These are phyloP conservation scores for Chrysomallon squamiferum DNA, from an alignment of 1,140 invertebrate species.

Conservation along the genomic window DNA sequence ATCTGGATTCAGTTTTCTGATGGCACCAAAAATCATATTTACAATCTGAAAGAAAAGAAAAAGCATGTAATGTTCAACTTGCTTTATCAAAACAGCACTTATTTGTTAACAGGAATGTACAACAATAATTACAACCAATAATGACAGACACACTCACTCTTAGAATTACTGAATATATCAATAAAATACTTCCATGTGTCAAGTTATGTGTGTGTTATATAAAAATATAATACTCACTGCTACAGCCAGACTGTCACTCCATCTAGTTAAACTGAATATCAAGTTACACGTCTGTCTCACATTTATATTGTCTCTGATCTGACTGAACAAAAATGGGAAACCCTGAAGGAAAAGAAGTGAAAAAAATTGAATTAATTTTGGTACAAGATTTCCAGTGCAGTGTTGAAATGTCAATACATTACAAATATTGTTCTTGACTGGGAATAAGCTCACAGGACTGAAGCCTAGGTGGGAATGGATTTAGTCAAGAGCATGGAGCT, in stretches of 20 bases:
- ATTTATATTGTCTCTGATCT: constrained; percentile 92
- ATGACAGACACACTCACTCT: not conserved
- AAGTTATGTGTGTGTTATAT: no score
- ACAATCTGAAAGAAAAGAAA: constrained; percentile 71
- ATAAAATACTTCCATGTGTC: not conserved
- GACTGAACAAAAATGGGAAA: constrained; percentile 91
- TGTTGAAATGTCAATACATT: no score
- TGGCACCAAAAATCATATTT: constrained; percentile 86
- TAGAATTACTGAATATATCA: not conserved
- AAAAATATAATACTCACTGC: no score
- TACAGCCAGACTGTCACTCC: constrained; percentile 82
- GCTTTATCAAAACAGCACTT: not conserved
- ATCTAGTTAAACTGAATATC: constrained; percentile 88
- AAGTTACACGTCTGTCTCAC: constrained; percentile 89
- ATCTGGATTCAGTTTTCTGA: constrained; percentile 83
- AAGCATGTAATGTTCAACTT: no score
- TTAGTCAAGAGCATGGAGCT: no score
- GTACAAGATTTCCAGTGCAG: no score
- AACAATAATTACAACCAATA: not conserved
- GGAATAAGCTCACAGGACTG: no score
- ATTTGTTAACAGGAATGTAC: not conserved
- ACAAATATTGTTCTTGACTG: no score
- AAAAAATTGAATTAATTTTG: no score
- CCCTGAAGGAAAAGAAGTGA: constrained; percentile 67
- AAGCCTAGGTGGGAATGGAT: no score